phyloP scores from a whole-genome alignment of 2,113 vertebrate genomes.

The Microcebus lehilahytsara region DNA sequence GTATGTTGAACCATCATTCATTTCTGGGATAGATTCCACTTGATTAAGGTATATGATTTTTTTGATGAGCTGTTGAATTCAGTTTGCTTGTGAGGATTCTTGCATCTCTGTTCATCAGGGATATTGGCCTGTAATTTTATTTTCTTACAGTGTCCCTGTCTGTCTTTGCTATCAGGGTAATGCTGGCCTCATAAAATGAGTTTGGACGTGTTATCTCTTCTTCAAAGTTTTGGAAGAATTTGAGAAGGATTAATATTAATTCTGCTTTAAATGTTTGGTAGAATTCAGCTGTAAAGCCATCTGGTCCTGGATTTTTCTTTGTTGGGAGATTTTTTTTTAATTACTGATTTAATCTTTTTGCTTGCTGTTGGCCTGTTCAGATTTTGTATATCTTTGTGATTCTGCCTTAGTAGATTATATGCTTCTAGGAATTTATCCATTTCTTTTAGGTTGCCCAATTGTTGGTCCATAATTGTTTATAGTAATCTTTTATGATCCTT shows the following conservation, averaged over 20 bases:
- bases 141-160: neutral
- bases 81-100: neutral
- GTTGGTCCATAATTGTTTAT: neutral
- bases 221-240: neutral
- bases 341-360: neutral
- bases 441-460: neutral
- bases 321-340: neutral
- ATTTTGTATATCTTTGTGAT: neutral
- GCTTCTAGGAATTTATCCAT: neutral
- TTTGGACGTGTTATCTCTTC: neutral
- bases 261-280: neutral
- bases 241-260: neutral
- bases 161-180: neutral
- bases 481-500: neutral
- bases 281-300: neutral
- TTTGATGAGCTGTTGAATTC: neutral
- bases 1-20: neutral
- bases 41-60: neutral
- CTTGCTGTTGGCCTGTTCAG: neutral
- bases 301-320: neutral
- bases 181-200: neutral
- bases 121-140: neutral
- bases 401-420: neutral
- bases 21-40: neutral
- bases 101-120: neutral